phyloP scores from a whole-genome alignment of 2,797 vertebrate genomes.

The Sebastes baramenuke region DNA sequence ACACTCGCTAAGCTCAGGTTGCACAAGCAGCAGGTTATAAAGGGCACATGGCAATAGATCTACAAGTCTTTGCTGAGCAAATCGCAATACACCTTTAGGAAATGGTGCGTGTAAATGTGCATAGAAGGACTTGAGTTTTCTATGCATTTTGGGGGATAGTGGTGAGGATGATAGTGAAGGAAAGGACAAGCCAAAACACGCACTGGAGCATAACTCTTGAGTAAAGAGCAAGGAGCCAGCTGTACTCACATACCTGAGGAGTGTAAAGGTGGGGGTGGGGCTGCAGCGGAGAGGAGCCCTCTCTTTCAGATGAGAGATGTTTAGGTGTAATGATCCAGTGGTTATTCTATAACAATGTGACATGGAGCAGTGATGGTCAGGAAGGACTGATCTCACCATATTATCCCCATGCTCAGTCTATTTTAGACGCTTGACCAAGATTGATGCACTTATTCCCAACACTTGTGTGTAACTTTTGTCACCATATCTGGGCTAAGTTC shows the following conservation, averaged over 20 bases:
- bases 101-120: background rate
- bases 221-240: conserved; percentile 54
- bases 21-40: conserved; percentile 53
- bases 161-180: conserved; percentile 17
- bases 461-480: background rate
- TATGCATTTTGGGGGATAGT: background rate
- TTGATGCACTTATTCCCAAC: background rate
- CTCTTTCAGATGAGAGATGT: background rate
- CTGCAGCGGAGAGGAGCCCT: conserved; percentile 9
- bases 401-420: background rate
- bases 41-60: conserved; percentile 26
- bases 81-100: conserved; percentile 2
- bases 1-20: conserved; percentile 34
- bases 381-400: background rate
- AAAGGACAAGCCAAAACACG: conserved; percentile 68
- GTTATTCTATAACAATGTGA: background rate
- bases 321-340: background rate
- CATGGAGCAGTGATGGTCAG: background rate
- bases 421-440: too few relatives aligned
- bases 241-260: conserved; percentile 73
- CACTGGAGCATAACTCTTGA: conserved; percentile 42
- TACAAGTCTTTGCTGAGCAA: conserved; percentile 22
- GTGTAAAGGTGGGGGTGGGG: conserved; percentile 51
- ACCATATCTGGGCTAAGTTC: background rate
- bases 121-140: background rate